Percentiles rank a stretch among this genome's conserved stretches.
Conservation (phyloP, 2,888 invertebrate genomes). For the Orgyia antiqua region DNA sequence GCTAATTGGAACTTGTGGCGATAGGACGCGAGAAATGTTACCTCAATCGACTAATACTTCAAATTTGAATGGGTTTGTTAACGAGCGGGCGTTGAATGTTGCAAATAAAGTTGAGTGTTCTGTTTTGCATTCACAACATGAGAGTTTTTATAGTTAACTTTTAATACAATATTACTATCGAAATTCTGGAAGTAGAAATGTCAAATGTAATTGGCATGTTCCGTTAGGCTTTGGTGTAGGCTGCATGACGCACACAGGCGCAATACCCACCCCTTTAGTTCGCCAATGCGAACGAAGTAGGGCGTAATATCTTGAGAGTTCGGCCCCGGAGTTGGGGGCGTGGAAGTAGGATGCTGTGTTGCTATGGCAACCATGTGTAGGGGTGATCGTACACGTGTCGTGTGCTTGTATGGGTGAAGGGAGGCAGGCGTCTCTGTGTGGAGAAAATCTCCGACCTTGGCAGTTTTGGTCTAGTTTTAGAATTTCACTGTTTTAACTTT, state of each 20-base stretch:
- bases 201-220: slow-evolving; percentile 53
- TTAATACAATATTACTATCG: slow-evolving; percentile 29
- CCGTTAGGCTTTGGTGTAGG: slow-evolving; percentile 36
- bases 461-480: slow-evolving; percentile 64
- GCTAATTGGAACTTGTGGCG: slow-evolving; percentile 75
- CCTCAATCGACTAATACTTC: slow-evolving; percentile 75
- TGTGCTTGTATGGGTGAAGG: slow-evolving; percentile 47
- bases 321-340: slow-evolving; percentile 77
- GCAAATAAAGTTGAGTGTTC: slow-evolving; percentile 53
- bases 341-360: slow-evolving; percentile 80
- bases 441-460: slow-evolving; percentile 56
- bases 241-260: slow-evolving; percentile 55
- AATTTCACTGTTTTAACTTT: slow-evolving; percentile 14
- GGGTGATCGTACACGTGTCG: slow-evolving; percentile 57
- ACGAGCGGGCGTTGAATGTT: slow-evolving; percentile 71
- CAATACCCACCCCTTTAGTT: slow-evolving; percentile 67
- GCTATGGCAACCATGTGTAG: slow-evolving; percentile 77
- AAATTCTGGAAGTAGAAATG: slow-evolving; percentile 29
- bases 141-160: slow-evolving; percentile 29
- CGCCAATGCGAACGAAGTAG: slow-evolving; percentile 74
- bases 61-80: slow-evolving; percentile 74
- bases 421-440: slow-evolving; percentile 40
- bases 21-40: slow-evolving; percentile 71
- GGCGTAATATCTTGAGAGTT: slow-evolving; percentile 76
- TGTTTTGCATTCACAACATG: slow-evolving; percentile 36